These are phyloP conservation scores for Gastracanthus pulcherrimus DNA, from an alignment of 2,888 invertebrate species.

Conservation along the genomic window DNA sequence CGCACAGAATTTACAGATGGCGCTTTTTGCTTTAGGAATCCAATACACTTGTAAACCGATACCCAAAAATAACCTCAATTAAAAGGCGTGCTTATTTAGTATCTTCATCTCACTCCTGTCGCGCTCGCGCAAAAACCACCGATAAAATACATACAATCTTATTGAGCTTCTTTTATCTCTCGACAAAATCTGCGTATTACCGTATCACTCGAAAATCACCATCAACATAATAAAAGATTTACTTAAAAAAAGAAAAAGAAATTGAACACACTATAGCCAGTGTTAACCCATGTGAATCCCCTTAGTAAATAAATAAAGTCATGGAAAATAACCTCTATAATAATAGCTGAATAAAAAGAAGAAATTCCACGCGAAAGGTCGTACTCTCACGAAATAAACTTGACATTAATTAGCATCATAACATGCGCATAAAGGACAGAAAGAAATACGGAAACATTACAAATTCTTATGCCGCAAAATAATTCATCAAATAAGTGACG, in stretches of 20 bases:
- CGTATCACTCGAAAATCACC: too few relatives aligned
- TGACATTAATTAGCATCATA: not conserved
- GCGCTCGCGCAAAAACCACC: too few relatives aligned
- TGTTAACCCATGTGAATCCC: not conserved
- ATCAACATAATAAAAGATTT: too few relatives aligned
- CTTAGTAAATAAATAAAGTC: conserved; percentile 25
- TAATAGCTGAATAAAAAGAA: conserved; percentile 7
- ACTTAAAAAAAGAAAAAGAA: too few relatives aligned
- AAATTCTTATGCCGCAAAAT: too few relatives aligned
- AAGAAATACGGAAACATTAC: not conserved
- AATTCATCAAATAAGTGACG: too few relatives aligned
- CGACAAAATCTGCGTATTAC: too few relatives aligned
- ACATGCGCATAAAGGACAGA: not conserved
- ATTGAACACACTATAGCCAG: not conserved
- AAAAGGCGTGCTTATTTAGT: not conserved
- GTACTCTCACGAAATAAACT: too few relatives aligned
- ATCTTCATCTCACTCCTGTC: not conserved
- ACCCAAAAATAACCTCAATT: conserved; percentile 35
- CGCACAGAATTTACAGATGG: too few relatives aligned
- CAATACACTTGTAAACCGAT: not conserved
- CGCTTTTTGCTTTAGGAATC: too few relatives aligned
- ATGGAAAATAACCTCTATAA: conserved; percentile 35
- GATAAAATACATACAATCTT: too few relatives aligned
- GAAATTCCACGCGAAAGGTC: conserved; percentile 8
- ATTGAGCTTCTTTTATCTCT: too few relatives aligned